Conservation (phyloP, 2,888 invertebrate genomes). For the Ephialtes manifestator region DNA sequence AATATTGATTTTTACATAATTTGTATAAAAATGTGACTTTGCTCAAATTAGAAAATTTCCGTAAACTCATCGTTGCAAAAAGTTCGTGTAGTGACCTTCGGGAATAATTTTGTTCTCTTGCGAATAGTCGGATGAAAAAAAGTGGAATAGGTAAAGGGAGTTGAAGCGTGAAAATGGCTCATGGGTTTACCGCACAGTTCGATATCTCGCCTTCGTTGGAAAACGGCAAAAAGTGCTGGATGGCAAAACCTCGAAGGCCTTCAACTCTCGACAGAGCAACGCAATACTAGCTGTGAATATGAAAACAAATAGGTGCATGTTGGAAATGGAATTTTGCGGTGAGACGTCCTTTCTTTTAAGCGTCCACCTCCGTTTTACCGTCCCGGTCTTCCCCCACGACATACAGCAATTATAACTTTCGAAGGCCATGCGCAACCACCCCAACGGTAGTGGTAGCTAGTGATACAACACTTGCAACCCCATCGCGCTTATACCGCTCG, state of each 20-base stretch:
- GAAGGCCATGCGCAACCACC: constrained; percentile 65
- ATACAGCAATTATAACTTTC: constrained; percentile 81
- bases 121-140: background rate
- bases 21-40: too few species aligned
- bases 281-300: background rate
- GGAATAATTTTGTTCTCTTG: background rate
- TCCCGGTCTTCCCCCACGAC: constrained; percentile 63
- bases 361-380: background rate
- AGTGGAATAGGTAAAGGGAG: background rate
- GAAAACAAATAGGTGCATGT: constrained; percentile 27
- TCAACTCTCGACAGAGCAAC: constrained; percentile 6
- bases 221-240: background rate
- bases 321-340: constrained; percentile 51
- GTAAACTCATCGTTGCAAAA: constrained; percentile 10
- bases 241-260: constrained; percentile 10
- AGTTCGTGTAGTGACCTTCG: background rate
- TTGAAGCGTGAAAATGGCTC: constrained; percentile 10
- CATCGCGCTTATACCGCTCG: constrained; percentile 71
- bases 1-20: too few species aligned
- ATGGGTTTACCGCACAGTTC: background rate
- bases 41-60: constrained; percentile 24
- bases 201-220: background rate
- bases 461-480: constrained; percentile 71
- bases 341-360: constrained; percentile 3
- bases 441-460: constrained; percentile 56